A percentile compares a stretch with the other conserved stretches of the same genome.
phyloP scores from a whole-genome alignment of 2,113 vertebrate genomes.

The Sminthopsis crassicaudata region DNA sequence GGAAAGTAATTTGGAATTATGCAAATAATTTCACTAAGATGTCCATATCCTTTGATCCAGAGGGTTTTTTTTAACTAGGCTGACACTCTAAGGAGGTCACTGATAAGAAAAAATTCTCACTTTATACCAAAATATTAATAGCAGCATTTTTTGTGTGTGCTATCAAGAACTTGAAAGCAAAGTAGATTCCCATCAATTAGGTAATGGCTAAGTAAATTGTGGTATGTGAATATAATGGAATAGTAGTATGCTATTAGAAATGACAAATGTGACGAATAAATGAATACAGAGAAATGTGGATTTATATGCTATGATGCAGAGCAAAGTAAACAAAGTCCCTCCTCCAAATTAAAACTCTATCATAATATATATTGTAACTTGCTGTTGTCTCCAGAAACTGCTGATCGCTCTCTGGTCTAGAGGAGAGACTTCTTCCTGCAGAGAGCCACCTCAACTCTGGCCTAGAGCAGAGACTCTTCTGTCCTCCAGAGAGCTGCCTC shows the following conservation, averaged over 20 bases:
- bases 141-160: neutral
- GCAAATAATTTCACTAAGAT: neutral
- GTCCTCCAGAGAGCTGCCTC: too few relatives aligned
- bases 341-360: neutral
- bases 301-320: neutral
- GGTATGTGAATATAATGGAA: neutral
- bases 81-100: neutral
- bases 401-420: too few relatives aligned
- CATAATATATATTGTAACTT: neutral
- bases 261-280: neutral
- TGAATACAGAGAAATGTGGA: neutral
- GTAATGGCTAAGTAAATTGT: neutral
- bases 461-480: too few relatives aligned
- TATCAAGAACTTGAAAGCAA: neutral
- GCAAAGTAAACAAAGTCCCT: neutral
- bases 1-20: neutral
- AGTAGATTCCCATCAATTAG: neutral
- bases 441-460: too few relatives aligned
- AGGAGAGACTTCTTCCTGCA: too few relatives aligned
- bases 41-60: neutral
- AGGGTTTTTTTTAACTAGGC: neutral
- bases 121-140: neutral
- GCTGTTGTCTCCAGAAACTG: too few relatives aligned
- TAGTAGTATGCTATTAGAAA: neutral
- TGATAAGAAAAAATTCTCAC: neutral